These are phyloP conservation scores for Phengaris alcon DNA, from an alignment of 2,888 invertebrate species.

Conservation along the genomic window DNA sequence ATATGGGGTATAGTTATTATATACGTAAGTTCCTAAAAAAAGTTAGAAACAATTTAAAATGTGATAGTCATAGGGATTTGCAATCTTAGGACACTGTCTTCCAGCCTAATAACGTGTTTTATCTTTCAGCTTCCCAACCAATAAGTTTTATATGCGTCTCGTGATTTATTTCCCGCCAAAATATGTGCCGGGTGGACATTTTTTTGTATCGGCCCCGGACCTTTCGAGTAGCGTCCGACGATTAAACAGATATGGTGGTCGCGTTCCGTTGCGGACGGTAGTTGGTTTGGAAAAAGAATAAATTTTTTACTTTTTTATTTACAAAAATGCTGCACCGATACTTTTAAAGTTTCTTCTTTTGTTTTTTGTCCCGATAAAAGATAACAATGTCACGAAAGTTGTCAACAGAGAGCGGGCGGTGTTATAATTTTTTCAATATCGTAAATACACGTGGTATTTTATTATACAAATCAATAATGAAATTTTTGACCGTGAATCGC, in stretches of 20 bases:
- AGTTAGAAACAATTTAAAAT: background rate
- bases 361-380: conserved; percentile 58
- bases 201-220: conserved; percentile 63
- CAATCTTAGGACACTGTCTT: background rate
- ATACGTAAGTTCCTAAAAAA: no score
- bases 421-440: conserved; percentile 20
- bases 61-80: background rate
- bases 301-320: conserved; percentile 55
- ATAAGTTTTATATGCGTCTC: conserved; percentile 44
- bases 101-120: background rate
- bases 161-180: conserved; percentile 79
- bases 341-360: conserved; percentile 50
- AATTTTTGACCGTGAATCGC: no score
- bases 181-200: conserved; percentile 68
- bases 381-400: conserved; percentile 52
- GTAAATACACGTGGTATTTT: conserved; percentile 6
- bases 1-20: no score
- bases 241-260: conserved; percentile 71
- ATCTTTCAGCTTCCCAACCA: conserved; percentile 19
- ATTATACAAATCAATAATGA: no score
- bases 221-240: conserved; percentile 74
- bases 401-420: conserved; percentile 35
- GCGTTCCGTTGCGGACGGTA: conserved; percentile 70
- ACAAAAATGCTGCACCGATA: conserved; percentile 58
- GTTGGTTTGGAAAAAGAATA: conserved; percentile 61